phyloP scores from a whole-genome alignment of 2,113 vertebrate species.

The Piliocolobus tephrosceles region DNA sequence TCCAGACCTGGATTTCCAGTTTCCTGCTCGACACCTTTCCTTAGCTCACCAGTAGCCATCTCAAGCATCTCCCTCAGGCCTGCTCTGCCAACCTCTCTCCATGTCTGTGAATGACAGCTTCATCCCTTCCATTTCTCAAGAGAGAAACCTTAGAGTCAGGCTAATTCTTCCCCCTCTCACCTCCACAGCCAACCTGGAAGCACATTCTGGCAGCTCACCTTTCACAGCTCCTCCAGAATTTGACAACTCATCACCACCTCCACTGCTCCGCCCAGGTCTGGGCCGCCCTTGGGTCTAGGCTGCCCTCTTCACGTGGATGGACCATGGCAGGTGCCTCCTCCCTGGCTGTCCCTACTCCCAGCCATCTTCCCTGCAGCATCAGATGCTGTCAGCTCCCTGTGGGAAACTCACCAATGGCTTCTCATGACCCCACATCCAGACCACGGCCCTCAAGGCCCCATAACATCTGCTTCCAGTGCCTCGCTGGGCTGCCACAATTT shows the following conservation, averaged over 20 bases:
- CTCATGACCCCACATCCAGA: not conserved
- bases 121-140: not conserved
- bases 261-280: not conserved
- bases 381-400: not conserved
- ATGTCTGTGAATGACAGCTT: too few relatives aligned
- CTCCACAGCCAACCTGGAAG: not conserved
- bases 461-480: accelerated
- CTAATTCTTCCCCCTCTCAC: not conserved
- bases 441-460: not conserved
- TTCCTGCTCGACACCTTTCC: not conserved
- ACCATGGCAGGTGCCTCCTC: too few relatives aligned
- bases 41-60: not conserved
- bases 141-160: not conserved
- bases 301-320: too few relatives aligned
- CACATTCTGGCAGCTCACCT: not conserved
- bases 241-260: not conserved
- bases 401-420: not conserved
- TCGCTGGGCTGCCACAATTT: not conserved
- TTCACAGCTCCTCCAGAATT: too few relatives aligned
- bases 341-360: not conserved
- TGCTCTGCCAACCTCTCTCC: not conserved
- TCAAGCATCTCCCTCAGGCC: not conserved
- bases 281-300: not conserved
- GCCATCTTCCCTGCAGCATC: not conserved
- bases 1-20: not conserved